Conservation (phyloP, 2,888 invertebrate genomes). For the Drepana falcataria region DNA sequence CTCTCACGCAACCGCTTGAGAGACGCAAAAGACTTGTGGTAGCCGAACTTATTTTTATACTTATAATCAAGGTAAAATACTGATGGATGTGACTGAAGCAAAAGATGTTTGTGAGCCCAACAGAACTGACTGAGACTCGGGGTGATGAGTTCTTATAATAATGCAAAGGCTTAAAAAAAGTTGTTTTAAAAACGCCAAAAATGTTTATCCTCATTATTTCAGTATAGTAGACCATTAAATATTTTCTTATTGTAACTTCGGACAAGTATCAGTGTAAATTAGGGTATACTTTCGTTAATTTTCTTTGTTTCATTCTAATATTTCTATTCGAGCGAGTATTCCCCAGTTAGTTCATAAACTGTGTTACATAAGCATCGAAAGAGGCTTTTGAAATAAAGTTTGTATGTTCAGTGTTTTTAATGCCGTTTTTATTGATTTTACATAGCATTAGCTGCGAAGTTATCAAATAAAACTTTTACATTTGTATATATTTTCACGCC, state of each 20-base stretch:
- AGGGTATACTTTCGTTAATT: background rate
- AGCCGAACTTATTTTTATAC: too few species aligned
- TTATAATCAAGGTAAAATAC: too few species aligned
- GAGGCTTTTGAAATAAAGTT: background rate
- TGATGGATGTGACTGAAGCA: too few species aligned
- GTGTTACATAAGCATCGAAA: background rate
- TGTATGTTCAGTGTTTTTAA: conserved; percentile 12
- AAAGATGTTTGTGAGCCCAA: too few species aligned
- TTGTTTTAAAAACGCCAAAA: too few species aligned
- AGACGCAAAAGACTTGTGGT: too few species aligned
- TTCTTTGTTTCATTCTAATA: background rate
- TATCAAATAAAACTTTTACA: background rate
- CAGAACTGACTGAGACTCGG: too few species aligned
- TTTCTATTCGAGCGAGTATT: background rate
- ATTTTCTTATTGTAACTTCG: background rate
- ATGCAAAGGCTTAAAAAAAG: too few species aligned
- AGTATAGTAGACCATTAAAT: background rate
- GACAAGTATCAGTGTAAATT: background rate
- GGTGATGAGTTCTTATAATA: too few species aligned
- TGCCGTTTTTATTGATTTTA: conserved; percentile 21
- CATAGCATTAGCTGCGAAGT: conserved; percentile 17
- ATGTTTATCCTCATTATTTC: too few species aligned
- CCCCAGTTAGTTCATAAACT: conserved; percentile 6
- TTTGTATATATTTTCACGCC: too few species aligned
- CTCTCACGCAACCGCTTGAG: too few species aligned